phyloP scores from a whole-genome alignment of 2,888 invertebrate genomes.

The Aquatica leii region DNA sequence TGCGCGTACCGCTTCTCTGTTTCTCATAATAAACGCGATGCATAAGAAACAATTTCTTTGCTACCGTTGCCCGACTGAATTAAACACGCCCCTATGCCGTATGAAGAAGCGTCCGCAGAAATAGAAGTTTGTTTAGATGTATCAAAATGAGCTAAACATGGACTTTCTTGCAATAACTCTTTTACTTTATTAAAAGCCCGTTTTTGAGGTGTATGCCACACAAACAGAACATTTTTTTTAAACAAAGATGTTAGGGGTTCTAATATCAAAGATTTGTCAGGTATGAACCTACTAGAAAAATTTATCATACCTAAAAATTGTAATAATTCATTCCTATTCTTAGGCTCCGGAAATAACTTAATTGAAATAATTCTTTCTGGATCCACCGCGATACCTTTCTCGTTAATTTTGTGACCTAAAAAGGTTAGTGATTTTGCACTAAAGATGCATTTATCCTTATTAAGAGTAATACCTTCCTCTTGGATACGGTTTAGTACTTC shows the following conservation, averaged over 20 bases:
- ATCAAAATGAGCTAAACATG: not conserved
- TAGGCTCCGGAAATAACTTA: not conserved
- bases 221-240: not conserved
- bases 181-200: too few species aligned
- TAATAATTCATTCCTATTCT: not conserved
- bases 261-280: not conserved
- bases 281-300: not conserved
- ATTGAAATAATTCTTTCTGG: not conserved
- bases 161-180: not conserved
- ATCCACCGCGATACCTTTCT: not conserved
- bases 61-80: not conserved
- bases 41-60: not conserved
- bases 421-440: not conserved
- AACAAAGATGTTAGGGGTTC: slow-evolving; percentile 1
- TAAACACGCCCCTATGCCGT: not conserved
- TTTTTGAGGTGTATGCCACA: not conserved
- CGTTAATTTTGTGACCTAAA: not conserved
- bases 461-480: not conserved
- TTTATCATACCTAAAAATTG: not conserved
- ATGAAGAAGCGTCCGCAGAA: not conserved
- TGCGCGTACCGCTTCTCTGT: not conserved
- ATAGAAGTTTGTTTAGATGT: not conserved
- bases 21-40: not conserved
- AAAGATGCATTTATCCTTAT: slow-evolving; percentile 2
- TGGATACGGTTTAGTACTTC: not conserved